These are phyloP conservation scores for Mungos mungo DNA, from an alignment of 2,113 vertebrate genomes.

Conservation along the genomic window DNA sequence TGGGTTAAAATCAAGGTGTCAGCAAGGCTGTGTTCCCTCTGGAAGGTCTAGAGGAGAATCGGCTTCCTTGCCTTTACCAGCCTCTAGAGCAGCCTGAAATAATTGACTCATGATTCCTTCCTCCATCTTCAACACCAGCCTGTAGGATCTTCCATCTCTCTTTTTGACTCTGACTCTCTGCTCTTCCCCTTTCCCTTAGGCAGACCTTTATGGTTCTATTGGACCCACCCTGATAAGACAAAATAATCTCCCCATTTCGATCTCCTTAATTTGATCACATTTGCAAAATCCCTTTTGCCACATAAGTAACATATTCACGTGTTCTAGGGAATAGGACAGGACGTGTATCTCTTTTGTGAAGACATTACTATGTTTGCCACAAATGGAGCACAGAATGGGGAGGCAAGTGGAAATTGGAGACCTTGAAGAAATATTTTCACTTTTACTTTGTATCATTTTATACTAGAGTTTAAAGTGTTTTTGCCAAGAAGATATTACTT, in stretches of 20 bases:
- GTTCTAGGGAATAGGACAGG: background rate
- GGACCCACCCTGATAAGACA: background rate
- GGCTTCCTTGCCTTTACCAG: background rate
- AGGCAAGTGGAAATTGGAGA: background rate
- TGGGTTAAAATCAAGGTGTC: background rate
- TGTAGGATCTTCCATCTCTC: background rate
- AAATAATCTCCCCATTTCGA: background rate
- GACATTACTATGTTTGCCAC: background rate
- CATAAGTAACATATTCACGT: background rate
- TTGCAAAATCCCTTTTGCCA: background rate
- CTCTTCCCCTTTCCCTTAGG: background rate
- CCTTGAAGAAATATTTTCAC: background rate
- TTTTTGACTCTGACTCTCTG: background rate
- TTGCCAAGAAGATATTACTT: background rate
- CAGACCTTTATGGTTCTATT: background rate
- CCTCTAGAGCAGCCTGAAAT: background rate
- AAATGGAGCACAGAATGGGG: background rate
- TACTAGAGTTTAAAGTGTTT: background rate
- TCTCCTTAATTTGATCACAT: background rate
- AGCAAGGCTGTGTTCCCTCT: background rate
- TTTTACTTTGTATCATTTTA: background rate
- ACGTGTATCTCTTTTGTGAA: background rate
- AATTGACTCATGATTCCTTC: background rate
- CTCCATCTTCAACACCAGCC: background rate
- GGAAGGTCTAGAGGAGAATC: background rate